Percentiles rank a stretch among this genome's conserved stretches.
These are phyloP conservation scores for Scophthalmus maximus DNA, from an alignment of 2,113 vertebrate species.

Conservation along the genomic window DNA sequence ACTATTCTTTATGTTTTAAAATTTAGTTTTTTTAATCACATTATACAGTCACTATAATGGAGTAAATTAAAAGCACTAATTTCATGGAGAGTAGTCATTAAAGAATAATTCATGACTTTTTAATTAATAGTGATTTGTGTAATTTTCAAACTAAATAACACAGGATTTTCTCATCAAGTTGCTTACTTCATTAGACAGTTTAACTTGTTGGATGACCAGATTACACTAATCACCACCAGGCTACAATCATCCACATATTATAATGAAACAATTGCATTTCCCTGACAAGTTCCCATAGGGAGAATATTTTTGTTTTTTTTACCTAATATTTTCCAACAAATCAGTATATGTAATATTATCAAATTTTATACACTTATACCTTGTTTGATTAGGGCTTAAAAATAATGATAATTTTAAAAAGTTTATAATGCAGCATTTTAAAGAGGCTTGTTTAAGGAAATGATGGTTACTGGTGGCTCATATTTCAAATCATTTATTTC, in stretches of 20 bases:
- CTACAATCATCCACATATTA: not conserved
- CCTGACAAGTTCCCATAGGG: not conserved
- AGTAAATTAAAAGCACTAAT: conserved; percentile 28
- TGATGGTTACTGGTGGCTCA: too few relatives aligned
- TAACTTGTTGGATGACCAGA: not conserved
- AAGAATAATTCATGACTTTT: conserved; percentile 9
- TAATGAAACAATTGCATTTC: not conserved
- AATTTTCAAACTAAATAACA: conserved; percentile 10
- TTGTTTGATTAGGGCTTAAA: too few relatives aligned
- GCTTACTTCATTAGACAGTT: conserved; percentile 13
- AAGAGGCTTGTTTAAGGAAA: too few relatives aligned
- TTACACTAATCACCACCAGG: conserved; percentile 1
- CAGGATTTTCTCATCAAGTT: not conserved
- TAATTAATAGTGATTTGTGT: conserved; percentile 35
- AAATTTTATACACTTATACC: not conserved
- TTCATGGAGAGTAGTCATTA: conserved; percentile 17
- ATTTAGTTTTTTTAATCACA: conserved; percentile 31
- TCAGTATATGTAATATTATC: not conserved
- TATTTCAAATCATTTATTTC: too few relatives aligned
- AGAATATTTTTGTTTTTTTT: not conserved
- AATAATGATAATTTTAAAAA: too few relatives aligned
- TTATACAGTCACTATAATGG: conserved; percentile 16
- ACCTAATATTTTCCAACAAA: not conserved
- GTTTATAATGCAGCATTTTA: too few relatives aligned
- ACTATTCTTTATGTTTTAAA: conserved; percentile 19